Percentiles rank a stretch among this genome's conserved stretches.
These are phyloP conservation scores for Micronycteris hirsuta DNA, from an alignment of 2,113 vertebrate species.

Conservation along the genomic window DNA sequence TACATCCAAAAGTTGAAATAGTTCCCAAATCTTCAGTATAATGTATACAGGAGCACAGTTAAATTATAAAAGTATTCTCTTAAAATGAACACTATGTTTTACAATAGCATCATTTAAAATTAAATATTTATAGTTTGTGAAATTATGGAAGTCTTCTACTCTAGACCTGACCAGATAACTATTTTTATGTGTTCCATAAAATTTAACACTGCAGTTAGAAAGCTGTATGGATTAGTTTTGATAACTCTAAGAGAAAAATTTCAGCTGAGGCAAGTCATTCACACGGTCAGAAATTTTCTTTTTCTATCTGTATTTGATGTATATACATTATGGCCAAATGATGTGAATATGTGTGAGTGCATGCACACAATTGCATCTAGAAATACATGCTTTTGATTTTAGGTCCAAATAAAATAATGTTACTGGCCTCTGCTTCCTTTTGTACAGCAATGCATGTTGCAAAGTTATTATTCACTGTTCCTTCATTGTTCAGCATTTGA, in stretches of 20 bases:
- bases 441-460: not conserved
- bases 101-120: not conserved
- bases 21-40: not conserved
- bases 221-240: not conserved
- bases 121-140: not conserved
- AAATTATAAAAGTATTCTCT: not conserved
- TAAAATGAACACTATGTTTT: not conserved
- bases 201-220: not conserved
- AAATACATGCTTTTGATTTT: constrained; percentile 12
- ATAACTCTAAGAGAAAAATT: not conserved
- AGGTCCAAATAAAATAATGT: constrained; percentile 45
- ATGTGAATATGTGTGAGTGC: not conserved
- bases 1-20: not conserved
- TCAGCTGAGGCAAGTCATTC: not conserved
- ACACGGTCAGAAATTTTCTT: not conserved
- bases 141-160: not conserved
- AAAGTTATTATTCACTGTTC: not conserved
- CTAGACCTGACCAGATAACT: not conserved
- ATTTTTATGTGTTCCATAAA: not conserved
- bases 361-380: not conserved
- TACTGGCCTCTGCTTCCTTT: not conserved
- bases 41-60: not conserved
- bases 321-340: not conserved
- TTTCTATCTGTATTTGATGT: not conserved
- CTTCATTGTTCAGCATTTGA: not conserved